Percentiles rank a stretch among this genome's conserved stretches.
phyloP scores from a whole-genome alignment of 2,113 vertebrate species.

The Dicaeum eximium region DNA sequence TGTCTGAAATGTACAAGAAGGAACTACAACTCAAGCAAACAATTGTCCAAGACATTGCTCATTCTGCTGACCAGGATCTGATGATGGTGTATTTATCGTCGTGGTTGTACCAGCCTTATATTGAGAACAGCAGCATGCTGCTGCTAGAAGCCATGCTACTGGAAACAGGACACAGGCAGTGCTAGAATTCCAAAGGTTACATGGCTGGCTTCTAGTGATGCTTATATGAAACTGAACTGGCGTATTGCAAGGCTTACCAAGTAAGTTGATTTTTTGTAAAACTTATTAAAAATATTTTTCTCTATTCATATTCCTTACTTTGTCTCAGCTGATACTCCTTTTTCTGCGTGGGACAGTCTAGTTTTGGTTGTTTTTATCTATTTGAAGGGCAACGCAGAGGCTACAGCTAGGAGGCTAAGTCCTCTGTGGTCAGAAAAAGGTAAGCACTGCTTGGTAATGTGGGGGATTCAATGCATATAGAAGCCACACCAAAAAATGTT shows the following conservation, averaged over 20 bases:
- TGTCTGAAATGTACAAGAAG: slow-evolving; percentile 77
- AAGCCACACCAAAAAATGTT: background rate
- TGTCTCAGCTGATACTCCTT: background rate
- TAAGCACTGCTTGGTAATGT: background rate
- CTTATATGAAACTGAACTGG: background rate
- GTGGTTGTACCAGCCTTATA: slow-evolving; percentile 92
- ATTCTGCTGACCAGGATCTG: slow-evolving; percentile 75
- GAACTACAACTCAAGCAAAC: slow-evolving; percentile 83
- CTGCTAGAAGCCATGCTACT: slow-evolving; percentile 86
- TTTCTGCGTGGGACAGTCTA: background rate
- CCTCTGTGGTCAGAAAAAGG: background rate
- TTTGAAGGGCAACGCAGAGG: background rate
- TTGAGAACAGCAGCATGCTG: slow-evolving; percentile 72
- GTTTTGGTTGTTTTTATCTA: background rate
- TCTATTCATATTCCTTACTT: background rate
- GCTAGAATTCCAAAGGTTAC: slow-evolving; percentile 56
- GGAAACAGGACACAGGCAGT: slow-evolving; percentile 85
- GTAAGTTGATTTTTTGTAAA: slow-evolving; percentile 7
- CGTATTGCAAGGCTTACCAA: background rate
- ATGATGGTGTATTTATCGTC: slow-evolving; percentile 85
- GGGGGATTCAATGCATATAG: background rate
- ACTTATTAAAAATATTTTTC: slow-evolving; percentile 24
- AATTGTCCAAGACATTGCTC: slow-evolving; percentile 82
- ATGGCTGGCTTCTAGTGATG: background rate
- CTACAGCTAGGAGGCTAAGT: background rate